These are phyloP conservation scores for Amiota minor DNA, from an alignment of 2,888 invertebrate species.

Conservation along the genomic window DNA sequence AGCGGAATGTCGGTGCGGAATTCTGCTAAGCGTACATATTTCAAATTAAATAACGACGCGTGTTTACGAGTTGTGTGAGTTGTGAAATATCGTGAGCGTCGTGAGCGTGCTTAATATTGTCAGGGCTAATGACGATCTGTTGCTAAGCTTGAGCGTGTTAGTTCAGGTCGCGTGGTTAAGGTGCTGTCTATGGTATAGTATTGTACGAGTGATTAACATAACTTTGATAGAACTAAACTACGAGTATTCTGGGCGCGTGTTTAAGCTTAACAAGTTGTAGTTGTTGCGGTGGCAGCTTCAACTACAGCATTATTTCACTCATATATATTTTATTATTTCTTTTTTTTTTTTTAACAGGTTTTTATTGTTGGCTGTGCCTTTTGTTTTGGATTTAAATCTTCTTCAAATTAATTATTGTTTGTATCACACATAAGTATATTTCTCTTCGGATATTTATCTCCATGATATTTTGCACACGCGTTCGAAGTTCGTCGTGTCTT, in stretches of 20 bases:
- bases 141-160: slow-evolving; percentile 50
- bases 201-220: too few species aligned
- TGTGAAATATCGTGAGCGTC: background rate
- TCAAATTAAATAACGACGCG: slow-evolving; percentile 30
- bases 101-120: too few species aligned
- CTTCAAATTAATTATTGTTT: slow-evolving; percentile 8
- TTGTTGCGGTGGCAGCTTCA: too few species aligned
- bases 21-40: slow-evolving; percentile 49
- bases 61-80: background rate
- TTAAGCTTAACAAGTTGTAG: too few species aligned
- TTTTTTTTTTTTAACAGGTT: background rate
- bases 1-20: slow-evolving; percentile 59
- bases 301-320: background rate
- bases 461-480: slow-evolving; percentile 9
- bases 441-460: background rate
- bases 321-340: background rate
- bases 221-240: too few species aligned
- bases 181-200: slow-evolving; percentile 35
- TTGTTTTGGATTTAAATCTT: slow-evolving; percentile 1
- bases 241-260: too few species aligned
- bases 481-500: slow-evolving; percentile 3
- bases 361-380: background rate
- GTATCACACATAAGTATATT: background rate
- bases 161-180: slow-evolving; percentile 44
- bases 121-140: too few species aligned